phyloP scores from a whole-genome alignment of 2,113 vertebrate species.

The Sylvietta virens region DNA sequence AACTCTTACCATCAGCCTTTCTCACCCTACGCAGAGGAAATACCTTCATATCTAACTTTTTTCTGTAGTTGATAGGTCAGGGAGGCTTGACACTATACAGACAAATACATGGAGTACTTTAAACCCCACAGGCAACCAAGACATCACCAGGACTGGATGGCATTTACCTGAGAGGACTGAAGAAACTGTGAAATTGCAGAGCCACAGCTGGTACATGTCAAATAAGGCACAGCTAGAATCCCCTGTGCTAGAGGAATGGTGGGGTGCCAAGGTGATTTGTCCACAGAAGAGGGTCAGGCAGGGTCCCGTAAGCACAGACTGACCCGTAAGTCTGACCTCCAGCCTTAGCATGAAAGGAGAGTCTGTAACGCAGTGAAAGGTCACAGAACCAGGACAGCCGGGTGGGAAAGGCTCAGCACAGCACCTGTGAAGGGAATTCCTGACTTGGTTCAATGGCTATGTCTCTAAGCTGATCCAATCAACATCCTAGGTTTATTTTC shows the following conservation, averaged over 20 bases:
- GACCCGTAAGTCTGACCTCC: neutral
- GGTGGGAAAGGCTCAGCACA: neutral
- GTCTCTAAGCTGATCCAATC: neutral
- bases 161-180: neutral
- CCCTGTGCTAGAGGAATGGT: neutral
- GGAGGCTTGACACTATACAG: neutral
- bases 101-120: neutral
- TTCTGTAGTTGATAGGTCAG: neutral
- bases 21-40: accelerated
- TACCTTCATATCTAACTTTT: neutral
- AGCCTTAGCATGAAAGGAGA: neutral
- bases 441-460: neutral
- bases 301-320: neutral
- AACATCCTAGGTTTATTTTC: neutral
- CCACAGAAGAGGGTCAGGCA: neutral
- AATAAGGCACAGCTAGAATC: accelerated
- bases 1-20: neutral
- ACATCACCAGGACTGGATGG: neutral
- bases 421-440: neutral
- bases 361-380: neutral
- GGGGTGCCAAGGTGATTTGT: neutral
- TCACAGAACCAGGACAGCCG: neutral
- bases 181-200: neutral
- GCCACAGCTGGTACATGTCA: accelerated
- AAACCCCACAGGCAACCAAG: neutral